phyloP scores from a whole-genome alignment of 1,140 invertebrate genomes.

The Pseudomyrmex dendroicus region DNA sequence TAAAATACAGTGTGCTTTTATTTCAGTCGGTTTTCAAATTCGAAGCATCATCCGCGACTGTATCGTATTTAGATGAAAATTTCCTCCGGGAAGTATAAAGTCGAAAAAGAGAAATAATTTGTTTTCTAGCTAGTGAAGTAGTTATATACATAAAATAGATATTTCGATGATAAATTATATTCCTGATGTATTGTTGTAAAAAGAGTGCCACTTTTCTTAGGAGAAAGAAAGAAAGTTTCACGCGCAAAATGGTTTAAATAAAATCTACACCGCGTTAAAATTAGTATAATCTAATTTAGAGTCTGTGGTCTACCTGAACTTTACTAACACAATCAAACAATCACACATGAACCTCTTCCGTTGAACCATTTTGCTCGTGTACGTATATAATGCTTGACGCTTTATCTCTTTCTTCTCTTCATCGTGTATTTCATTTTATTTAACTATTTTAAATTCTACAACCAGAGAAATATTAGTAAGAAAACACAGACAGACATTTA shows the following conservation, averaged over 20 bases:
- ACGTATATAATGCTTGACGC: background rate
- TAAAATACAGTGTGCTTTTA: too few relatives aligned
- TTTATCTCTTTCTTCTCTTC: conserved; percentile 12
- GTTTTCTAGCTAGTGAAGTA: too few relatives aligned
- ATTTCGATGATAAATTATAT: too few relatives aligned
- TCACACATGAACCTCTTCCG: conserved; percentile 35
- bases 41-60: too few relatives aligned
- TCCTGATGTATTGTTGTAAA: background rate
- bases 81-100: too few relatives aligned
- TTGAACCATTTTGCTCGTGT: conserved; percentile 31
- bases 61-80: too few relatives aligned
- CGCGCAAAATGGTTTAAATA: background rate
- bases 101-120: too few relatives aligned
- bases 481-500: background rate
- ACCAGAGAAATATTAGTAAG: background rate
- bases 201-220: too few relatives aligned
- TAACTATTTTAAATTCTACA: background rate
- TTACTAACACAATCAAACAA: conserved; percentile 35
- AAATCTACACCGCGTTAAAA: conserved; percentile 49
- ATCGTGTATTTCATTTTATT: background rate
- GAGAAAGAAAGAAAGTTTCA: background rate
- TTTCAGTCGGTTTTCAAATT: too few relatives aligned
- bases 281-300: conserved; percentile 30
- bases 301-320: conserved; percentile 23
- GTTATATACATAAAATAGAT: too few relatives aligned